Evolutionary conservation across 1,140 invertebrate genomes (phyloP), one percentile per base, ranked within the genome.

Genomic region (Carposina sasakii): DNA sequence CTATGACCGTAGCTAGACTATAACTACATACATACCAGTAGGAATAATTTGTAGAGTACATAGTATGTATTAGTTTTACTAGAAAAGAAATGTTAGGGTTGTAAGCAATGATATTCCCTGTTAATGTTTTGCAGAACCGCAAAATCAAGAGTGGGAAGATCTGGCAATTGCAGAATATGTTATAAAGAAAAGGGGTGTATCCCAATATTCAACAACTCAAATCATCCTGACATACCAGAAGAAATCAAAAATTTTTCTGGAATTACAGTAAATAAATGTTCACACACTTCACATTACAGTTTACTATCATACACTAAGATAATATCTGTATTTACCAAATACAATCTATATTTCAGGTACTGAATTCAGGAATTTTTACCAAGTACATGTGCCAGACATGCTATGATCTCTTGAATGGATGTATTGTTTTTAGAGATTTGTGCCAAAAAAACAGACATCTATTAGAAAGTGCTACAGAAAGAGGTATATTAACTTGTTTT

Each of bases 221-320:
- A 50, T 10, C 54, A 71, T 16, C 65, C 66, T 31, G 66, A 77
- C 49, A 73, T 81, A 48, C 54, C 74, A 42, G 67, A 79, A 43
- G 74, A 81, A 59, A 73, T 81, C 24, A 60, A 64, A 36, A 52
- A 74, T 20, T 70, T 81, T 59, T 67, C 75, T 22, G 76, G 77
- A 46, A 62, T 81, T 39, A 54, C 48, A 16, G 76, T 81, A 61
- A 71, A 73, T 71, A 59, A n/a, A n/a, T 42, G 19, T 30, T 20
- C 44, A 21, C 33, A 20, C 24, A n/a, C n/a, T n/a, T n/a, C n/a
- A n/a, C 9, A 3, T 34, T 21, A 40, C 17, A 21, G 6, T 10
- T 20, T 40, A 2, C 2, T 40, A 12, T 40, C 12, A 13, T 40
- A 15, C n/a, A 34, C 4, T 26, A n/a, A n/a, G 24, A 6, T 26